Conservation (phyloP, 2,888 invertebrate species). For the Trilocha varians region DNA sequence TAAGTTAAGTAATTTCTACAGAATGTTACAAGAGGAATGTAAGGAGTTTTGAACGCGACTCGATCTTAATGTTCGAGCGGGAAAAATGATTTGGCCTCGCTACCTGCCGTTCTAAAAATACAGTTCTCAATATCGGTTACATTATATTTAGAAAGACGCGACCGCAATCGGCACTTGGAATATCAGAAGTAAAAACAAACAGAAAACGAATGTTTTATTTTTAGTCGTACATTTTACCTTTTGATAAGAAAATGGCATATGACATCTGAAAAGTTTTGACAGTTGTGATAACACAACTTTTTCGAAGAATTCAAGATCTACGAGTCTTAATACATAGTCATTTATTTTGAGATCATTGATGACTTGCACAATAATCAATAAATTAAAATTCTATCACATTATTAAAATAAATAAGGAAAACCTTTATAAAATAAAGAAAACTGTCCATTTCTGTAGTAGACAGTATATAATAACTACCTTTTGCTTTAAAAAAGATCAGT, state of each 20-base stretch:
- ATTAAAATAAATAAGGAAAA: too few relatives aligned
- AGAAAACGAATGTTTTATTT: conserved; percentile 21
- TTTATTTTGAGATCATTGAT: too few relatives aligned
- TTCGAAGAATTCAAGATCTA: too few relatives aligned
- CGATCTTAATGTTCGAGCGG: conserved; percentile 25
- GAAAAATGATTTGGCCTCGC: conserved; percentile 51
- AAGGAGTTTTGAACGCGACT: conserved; percentile 14
- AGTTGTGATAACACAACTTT: too few relatives aligned
- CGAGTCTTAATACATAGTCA: too few relatives aligned
- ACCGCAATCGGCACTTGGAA: conserved; percentile 32
- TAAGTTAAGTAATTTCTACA: neutral
- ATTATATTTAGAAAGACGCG: conserved; percentile 61
- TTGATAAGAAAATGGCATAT: conserved; percentile 24
- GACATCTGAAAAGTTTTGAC: conserved; percentile 9
- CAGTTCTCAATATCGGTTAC: conserved; percentile 46
- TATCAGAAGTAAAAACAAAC: conserved; percentile 45
- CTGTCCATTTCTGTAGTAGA: too few relatives aligned
- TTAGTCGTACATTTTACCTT: conserved; percentile 5
- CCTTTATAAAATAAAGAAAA: too few relatives aligned
- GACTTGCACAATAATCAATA: too few relatives aligned
- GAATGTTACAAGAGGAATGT: neutral
- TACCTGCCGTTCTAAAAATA: conserved; percentile 57
- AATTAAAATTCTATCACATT: too few relatives aligned
- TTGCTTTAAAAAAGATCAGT: too few relatives aligned
- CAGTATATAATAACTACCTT: too few relatives aligned